Conservation (phyloP, 53 echinoderm and acorn worm genomes). For the Holothuria leucospilota region DNA sequence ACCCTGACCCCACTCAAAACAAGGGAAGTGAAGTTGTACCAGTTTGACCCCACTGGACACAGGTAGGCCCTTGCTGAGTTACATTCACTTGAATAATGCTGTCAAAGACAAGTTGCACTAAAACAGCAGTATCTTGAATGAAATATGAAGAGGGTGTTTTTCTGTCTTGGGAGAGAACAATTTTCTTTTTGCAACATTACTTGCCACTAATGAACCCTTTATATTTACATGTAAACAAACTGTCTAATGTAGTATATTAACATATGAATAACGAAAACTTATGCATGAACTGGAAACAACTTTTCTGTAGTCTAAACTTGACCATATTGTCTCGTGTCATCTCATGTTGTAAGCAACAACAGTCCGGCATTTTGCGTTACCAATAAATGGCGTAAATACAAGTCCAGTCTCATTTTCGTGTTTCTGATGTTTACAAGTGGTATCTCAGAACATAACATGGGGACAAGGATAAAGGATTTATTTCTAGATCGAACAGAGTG, state of each 20-base stretch:
- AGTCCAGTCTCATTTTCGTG: not conserved
- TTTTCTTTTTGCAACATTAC: too few species aligned
- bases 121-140: too few species aligned
- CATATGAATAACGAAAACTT: too few species aligned
- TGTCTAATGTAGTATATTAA: too few species aligned
- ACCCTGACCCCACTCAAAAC: not conserved
- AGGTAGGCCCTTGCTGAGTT: too few species aligned
- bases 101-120: too few species aligned
- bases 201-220: too few species aligned
- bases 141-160: too few species aligned
- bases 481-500: not conserved
- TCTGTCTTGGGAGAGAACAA: too few species aligned
- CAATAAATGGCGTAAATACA: not conserved
- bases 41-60: not conserved
- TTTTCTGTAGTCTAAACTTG: not conserved
- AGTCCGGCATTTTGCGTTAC: slow-evolving; percentile 10
- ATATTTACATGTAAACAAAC: too few species aligned
- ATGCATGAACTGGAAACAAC: too few species aligned
- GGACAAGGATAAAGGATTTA: not conserved
- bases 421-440: not conserved
- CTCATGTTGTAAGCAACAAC: not conserved
- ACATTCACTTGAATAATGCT: too few species aligned
- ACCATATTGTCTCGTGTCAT: slow-evolving; percentile 1
- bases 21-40: not conserved
- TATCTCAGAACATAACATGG: not conserved